Conservation (phyloP, 2,888 invertebrate species). For the Tachystola acroxantha region DNA sequence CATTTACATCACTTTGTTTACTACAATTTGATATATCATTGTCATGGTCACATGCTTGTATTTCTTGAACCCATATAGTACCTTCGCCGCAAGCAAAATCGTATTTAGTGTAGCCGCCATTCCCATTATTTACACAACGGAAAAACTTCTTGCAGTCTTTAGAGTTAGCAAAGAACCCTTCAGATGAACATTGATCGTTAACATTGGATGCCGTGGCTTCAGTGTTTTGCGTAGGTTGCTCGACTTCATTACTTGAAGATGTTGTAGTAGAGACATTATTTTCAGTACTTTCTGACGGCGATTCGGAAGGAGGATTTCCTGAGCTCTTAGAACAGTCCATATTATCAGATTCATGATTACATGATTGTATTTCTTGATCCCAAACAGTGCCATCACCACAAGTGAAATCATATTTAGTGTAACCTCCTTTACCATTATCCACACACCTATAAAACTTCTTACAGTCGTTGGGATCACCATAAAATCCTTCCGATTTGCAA, state of each 20-base stretch:
- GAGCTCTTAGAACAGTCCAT: conserved; percentile 21
- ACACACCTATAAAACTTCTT: conserved; percentile 87
- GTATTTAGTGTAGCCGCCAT: conserved; percentile 67
- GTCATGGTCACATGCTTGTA: conserved; percentile 72
- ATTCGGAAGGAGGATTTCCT: conserved; percentile 14
- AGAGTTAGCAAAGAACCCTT: conserved; percentile 84
- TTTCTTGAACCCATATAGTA: conserved; percentile 83
- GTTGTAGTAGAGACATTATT: conserved; percentile 12
- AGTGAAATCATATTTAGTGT: conserved; percentile 81
- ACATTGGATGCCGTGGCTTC: conserved; percentile 13
- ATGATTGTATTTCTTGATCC: conserved; percentile 75
- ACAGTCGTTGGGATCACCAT: conserved; percentile 81
- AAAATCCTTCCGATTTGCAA: conserved; percentile 82
- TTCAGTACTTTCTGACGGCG: conserved; percentile 9
- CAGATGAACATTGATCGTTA: conserved; percentile 64
- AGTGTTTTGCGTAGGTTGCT: conserved; percentile 4
- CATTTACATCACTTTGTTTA: conserved; percentile 23
- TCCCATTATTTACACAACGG: conserved; percentile 79
- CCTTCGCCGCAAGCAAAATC: conserved; percentile 82
- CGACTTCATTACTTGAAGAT: conserved; percentile 2
- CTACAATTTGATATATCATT: conserved; percentile 34
- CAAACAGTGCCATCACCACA: conserved; percentile 85
- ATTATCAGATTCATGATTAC: conserved; percentile 63
- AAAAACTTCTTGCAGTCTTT: conserved; percentile 86
- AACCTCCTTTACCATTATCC: conserved; percentile 75